Conservation (phyloP, 2,888 invertebrate species). For the Sthenelais limicola region DNA sequence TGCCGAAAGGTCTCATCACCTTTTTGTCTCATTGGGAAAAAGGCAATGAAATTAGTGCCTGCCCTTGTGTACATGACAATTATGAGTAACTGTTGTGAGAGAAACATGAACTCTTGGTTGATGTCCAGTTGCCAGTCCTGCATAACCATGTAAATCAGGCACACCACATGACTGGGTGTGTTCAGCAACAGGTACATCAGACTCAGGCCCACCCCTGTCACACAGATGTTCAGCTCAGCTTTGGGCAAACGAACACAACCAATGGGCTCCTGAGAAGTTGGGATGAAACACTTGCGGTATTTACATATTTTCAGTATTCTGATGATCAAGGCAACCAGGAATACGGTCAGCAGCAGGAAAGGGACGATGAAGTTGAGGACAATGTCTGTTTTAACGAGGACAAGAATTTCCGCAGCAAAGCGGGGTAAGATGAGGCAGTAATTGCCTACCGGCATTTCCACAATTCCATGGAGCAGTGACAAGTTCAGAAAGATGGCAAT, state of each 20-base stretch:
- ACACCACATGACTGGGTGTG: not conserved
- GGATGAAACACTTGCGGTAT: not conserved
- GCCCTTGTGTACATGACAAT: constrained; percentile 9
- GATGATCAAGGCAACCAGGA: not conserved
- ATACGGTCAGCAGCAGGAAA: not conserved
- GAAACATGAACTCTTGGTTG: constrained; percentile 6
- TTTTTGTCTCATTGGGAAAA: not conserved
- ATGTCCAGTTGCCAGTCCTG: not conserved
- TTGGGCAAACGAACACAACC: not conserved
- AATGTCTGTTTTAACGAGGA: constrained; percentile 21
- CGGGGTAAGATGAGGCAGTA: constrained; percentile 11
- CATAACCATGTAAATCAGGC: not conserved
- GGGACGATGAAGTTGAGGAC: constrained; percentile 27
- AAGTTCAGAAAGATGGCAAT: constrained; percentile 1
- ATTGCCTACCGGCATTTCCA: not conserved
- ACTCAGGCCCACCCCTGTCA: not conserved
- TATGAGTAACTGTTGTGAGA: constrained; percentile 8
- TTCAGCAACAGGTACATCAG: not conserved
- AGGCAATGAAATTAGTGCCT: not conserved
- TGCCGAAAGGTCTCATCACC: constrained; percentile 78
- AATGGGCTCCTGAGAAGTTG: not conserved
- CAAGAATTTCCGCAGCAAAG: not conserved
- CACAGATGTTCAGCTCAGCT: constrained; percentile 1
- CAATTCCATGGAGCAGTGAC: not conserved
- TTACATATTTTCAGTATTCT: not conserved